Evolutionary conservation across 2,797 vertebrate species (phyloP).

Genomic region (Euthynnus affinis): DNA sequence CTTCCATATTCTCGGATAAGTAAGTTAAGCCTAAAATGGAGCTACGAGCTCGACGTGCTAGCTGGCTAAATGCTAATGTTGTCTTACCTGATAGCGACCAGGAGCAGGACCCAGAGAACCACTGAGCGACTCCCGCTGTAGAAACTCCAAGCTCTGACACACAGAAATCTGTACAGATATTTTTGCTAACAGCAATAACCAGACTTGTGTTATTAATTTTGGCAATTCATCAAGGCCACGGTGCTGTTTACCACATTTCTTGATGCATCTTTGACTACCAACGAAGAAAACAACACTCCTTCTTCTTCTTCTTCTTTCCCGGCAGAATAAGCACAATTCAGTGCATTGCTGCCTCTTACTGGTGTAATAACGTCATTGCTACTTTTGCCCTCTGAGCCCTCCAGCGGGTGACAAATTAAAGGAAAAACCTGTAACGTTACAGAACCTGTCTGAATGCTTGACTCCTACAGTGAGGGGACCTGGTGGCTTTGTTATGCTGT

Average conservation of each 20-base stretch:
- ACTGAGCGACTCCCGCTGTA: not conserved
- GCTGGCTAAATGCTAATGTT: slow-evolving; percentile 42
- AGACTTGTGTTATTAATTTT: not conserved
- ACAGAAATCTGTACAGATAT: fast-evolving
- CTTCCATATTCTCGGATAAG: not conserved
- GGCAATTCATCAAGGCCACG: slow-evolving; percentile 11
- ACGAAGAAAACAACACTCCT: slow-evolving; percentile 55
- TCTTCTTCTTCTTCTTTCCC: not conserved
- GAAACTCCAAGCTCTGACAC: not conserved
- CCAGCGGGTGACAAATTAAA: too few species aligned
- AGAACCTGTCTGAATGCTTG: too few species aligned
- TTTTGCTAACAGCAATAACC: not conserved
- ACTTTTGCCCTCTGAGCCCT: too few species aligned
- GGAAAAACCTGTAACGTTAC: too few species aligned
- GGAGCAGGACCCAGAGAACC: not conserved
- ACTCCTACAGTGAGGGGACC: too few species aligned
- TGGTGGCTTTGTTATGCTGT: too few species aligned
- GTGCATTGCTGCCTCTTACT: too few species aligned
- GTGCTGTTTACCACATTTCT: slow-evolving; percentile 63
- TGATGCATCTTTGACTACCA: slow-evolving; percentile 18
- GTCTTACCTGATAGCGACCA: slow-evolving; percentile 51
- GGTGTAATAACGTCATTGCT: too few species aligned
- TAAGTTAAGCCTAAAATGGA: not conserved
- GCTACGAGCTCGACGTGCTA: slow-evolving; percentile 5
- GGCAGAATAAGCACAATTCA: too few species aligned